Percentiles rank a stretch among this genome's conserved stretches.
These are phyloP conservation scores for Drosophila obscura DNA, from an alignment of 1,140 invertebrate genomes.

Conservation along the genomic window DNA sequence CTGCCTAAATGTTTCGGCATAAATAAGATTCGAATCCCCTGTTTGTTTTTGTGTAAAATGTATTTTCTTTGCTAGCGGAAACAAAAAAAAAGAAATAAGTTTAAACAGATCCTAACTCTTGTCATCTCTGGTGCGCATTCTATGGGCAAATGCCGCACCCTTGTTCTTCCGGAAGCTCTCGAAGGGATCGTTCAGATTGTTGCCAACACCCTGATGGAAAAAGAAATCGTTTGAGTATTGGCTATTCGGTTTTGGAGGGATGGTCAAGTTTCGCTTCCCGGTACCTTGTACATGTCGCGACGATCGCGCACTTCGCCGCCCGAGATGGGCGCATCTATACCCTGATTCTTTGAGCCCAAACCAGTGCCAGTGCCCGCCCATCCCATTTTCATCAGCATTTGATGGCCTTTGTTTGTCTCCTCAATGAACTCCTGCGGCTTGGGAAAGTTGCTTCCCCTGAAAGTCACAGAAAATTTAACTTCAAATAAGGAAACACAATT, in stretches of 20 bases:
- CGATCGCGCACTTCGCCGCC: conserved; percentile 96
- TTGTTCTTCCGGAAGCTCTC: conserved; percentile 98
- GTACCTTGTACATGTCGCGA: conserved; percentile 94
- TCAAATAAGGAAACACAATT: neutral
- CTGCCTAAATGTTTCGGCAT: conserved; percentile 61
- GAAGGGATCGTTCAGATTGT: conserved; percentile 96
- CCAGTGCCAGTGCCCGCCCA: conserved; percentile 93
- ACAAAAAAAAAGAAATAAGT: conserved; percentile 31
- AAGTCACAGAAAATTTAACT: neutral
- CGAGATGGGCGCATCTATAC: conserved; percentile 96
- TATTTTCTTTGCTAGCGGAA: conserved; percentile 54
- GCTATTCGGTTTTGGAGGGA: neutral
- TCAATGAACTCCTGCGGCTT: conserved; percentile 88
- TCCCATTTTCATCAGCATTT: conserved; percentile 97
- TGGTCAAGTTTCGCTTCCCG: neutral
- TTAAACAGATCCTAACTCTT: conserved; percentile 65
- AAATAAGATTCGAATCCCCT: conserved; percentile 14
- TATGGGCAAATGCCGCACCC: conserved; percentile 96
- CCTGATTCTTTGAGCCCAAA: conserved; percentile 95
- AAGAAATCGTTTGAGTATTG: conserved; percentile 5
- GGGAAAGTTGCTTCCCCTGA: conserved; percentile 83
- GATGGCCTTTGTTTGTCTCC: conserved; percentile 97
- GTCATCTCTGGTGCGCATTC: conserved; percentile 97
- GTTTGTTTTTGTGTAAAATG: conserved; percentile 61
- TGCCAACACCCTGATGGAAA: conserved; percentile 88